Percentiles rank a stretch among this genome's conserved stretches.
Evolutionary conservation across 2,113 vertebrate species (phyloP).

Genomic region (Sterrhoptilus dennistouni): DNA sequence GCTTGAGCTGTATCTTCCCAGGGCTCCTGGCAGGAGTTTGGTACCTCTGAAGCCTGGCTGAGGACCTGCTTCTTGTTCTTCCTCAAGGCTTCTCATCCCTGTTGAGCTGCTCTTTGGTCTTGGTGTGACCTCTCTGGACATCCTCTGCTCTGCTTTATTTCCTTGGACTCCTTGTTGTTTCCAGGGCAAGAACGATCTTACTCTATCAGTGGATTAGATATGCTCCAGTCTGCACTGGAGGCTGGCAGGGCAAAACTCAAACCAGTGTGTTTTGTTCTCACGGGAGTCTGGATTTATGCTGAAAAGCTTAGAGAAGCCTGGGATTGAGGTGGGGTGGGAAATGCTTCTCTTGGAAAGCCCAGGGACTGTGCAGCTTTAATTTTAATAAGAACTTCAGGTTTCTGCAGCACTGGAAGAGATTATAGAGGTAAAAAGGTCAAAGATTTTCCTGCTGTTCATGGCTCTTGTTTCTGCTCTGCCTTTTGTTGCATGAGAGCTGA

Average conservation of each 20-base stretch:
- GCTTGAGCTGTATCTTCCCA: not conserved
- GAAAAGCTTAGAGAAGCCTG: not conserved
- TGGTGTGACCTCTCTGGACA: not conserved
- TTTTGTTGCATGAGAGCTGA: not conserved
- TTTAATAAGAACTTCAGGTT: not conserved
- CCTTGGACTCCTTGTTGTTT: not conserved
- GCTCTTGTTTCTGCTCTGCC: not conserved
- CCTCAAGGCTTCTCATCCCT: not conserved
- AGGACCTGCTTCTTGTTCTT: not conserved
- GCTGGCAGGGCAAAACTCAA: not conserved
- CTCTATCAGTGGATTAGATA: not conserved
- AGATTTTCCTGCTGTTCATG: not conserved
- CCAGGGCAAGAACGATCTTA: not conserved
- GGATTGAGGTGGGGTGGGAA: not conserved
- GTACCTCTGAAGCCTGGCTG: not conserved
- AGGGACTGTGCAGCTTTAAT: not conserved
- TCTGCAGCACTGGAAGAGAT: not conserved
- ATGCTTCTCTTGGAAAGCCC: not conserved
- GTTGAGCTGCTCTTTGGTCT: not conserved
- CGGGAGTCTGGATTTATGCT: not conserved
- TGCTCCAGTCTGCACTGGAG: not conserved
- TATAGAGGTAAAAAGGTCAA: not conserved
- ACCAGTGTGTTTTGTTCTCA: not conserved
- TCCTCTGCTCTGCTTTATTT: not conserved
- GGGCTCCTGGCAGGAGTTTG: not conserved